Percentiles rank a stretch among this genome's conserved stretches.
These are phyloP conservation scores for Danio choprae DNA, from an alignment of 2,797 vertebrate species.

Conservation along the genomic window DNA sequence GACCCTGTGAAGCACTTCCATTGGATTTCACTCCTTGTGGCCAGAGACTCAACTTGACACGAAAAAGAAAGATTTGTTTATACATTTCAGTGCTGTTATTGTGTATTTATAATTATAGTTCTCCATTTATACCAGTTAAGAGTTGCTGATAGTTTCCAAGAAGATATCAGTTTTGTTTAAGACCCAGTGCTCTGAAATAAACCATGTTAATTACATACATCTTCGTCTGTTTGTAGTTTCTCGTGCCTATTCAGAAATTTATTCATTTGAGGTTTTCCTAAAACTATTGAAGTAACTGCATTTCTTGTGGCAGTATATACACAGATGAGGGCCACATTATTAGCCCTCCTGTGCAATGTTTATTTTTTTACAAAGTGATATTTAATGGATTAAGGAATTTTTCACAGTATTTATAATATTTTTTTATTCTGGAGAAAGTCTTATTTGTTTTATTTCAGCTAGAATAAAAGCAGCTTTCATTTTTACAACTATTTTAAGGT, in stretches of 20 bases:
- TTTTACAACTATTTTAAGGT: too few relatives aligned
- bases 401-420: too few relatives aligned
- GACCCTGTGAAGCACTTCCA: constrained; percentile 41
- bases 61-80: constrained; percentile 37
- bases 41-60: constrained; percentile 59
- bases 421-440: too few relatives aligned
- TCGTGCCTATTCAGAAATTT: background rate
- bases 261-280: too few relatives aligned
- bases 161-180: constrained; percentile 65
- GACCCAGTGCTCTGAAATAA: constrained; percentile 67
- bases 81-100: constrained; percentile 66
- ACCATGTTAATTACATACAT: constrained; percentile 54
- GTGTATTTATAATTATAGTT: constrained; percentile 67
- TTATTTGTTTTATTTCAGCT: too few relatives aligned
- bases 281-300: too few relatives aligned
- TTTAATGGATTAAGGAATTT: too few relatives aligned
- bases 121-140: constrained; percentile 60
- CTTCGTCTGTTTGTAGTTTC: constrained; percentile 14
- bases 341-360: too few relatives aligned
- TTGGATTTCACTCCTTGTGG: constrained; percentile 45
- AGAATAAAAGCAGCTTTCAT: too few relatives aligned
- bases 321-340: too few relatives aligned
- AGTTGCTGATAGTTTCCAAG: constrained; percentile 61
- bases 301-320: too few relatives aligned
- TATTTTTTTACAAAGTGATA: too few relatives aligned